Base-by-base conservation (phyloP, 2,888 invertebrate species). In the Platycheirus albimanus region DNA sequence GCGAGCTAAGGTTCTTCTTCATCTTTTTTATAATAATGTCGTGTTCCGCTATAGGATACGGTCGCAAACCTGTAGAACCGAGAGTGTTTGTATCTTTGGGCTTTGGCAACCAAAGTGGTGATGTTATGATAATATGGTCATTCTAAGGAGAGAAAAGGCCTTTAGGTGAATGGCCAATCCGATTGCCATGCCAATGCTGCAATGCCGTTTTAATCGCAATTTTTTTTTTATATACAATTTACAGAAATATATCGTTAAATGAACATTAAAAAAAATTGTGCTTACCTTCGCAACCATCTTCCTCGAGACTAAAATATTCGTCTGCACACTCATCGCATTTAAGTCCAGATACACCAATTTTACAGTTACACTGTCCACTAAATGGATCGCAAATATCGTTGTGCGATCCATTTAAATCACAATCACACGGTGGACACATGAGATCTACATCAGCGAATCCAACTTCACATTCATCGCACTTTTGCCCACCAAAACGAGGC, bases 331-430 rank as follows among this genome's bases (percentile, higher is more conserved):
- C 91, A 87, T 95, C 94, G 88, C 97, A 97, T 86, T 93, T 93
- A 75, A 95, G 93, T 63, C 97, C 96, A 85, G 94, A 93, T 1
- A 96, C 96, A 80, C 97, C 96, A 0, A 93, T 90, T 45, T 94
- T 94, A 91, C 97, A 98, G 41, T 92, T 91, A 91, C 98, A 98
- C 81, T 93, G 93, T 7, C 98, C 98, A n/a, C 93, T 93, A 49
- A 91, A 90, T 0, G 94, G 91, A 90, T 96, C 95, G 91, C 99
- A 99, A n/a, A 91, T 90, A 38, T 88, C 86, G 3, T 87, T 66
- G 69, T 92, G 93, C 0, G 98, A 93, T 19, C 96, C 97, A 75
- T 92, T 89, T 0, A 90, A 85, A 85, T 95, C 94, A 89, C 99
- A 99, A 69, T 93, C 93, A 90, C 98, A 99, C 36, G 94, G 91